Percentiles rank a stretch among this genome's conserved stretches.
These are phyloP conservation scores for Spilarctia lutea DNA, from an alignment of 2,888 invertebrate species.

Conservation along the genomic window DNA sequence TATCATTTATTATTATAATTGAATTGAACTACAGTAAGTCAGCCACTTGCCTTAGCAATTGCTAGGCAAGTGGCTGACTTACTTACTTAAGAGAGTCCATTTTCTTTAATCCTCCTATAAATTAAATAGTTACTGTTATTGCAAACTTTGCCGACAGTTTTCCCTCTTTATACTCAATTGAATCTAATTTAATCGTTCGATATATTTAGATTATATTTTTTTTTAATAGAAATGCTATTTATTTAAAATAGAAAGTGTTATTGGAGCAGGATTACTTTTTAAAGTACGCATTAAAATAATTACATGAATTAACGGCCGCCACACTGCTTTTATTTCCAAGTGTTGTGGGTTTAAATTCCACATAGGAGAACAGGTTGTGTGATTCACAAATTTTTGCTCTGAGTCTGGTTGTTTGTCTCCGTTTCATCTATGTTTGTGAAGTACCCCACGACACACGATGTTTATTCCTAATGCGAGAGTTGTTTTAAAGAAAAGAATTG, in stretches of 20 bases:
- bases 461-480: no score
- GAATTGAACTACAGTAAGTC: neutral
- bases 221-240: neutral
- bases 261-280: neutral
- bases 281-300: neutral
- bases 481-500: no score
- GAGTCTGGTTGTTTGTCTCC: no score
- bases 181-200: neutral
- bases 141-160: neutral
- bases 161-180: neutral
- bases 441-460: no score
- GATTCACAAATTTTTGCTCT: no score
- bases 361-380: no score
- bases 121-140: constrained; percentile 15
- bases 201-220: neutral
- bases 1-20: neutral
- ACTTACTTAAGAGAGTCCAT: no score
- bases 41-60: neutral
- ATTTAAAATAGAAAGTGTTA: neutral
- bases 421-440: no score
- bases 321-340: no score
- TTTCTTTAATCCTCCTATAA: constrained; percentile 4
- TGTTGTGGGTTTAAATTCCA: no score
- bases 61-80: no score
- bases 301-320: no score